phyloP scores from a whole-genome alignment of 2,888 invertebrate species.

The Melipona bicolor region DNA sequence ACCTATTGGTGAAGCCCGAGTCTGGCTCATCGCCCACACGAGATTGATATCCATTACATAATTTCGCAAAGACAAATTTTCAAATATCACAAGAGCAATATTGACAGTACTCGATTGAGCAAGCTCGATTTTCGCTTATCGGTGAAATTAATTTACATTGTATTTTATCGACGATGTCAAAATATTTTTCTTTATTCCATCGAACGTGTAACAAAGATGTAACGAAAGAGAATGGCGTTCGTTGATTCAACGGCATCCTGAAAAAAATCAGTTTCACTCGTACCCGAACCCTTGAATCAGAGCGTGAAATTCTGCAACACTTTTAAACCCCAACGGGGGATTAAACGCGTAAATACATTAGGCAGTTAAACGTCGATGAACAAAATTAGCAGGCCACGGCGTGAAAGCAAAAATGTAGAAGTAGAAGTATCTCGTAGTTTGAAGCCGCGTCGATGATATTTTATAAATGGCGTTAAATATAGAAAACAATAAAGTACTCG shows the following conservation, averaged over 20 bases:
- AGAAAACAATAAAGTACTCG: background rate
- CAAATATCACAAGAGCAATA: background rate
- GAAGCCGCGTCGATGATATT: background rate
- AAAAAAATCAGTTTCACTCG: conserved; percentile 20
- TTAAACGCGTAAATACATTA: conserved; percentile 14
- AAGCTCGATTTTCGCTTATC: too few relatives aligned
- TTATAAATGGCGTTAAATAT: background rate
- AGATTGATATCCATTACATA: conserved; percentile 8
- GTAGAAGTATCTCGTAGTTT: background rate
- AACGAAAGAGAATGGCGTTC: background rate
- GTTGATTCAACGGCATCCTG: conserved; percentile 17
- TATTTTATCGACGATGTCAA: too few relatives aligned
- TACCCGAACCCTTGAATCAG: conserved; percentile 47
- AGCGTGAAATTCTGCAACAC: conserved; percentile 41
- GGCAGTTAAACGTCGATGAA: background rate
- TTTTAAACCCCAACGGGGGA: conserved; percentile 17
- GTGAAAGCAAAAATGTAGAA: background rate
- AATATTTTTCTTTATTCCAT: too few relatives aligned
- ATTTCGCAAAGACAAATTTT: conserved; percentile 1
- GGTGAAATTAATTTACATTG: too few relatives aligned
- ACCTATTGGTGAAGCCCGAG: conserved; percentile 19
- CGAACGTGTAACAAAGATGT: background rate
- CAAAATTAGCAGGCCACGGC: background rate
- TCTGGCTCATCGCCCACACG: conserved; percentile 15
- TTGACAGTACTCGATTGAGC: background rate